These are phyloP conservation scores for Nezara viridula DNA, from an alignment of 2,888 invertebrate genomes.

Conservation along the genomic window DNA sequence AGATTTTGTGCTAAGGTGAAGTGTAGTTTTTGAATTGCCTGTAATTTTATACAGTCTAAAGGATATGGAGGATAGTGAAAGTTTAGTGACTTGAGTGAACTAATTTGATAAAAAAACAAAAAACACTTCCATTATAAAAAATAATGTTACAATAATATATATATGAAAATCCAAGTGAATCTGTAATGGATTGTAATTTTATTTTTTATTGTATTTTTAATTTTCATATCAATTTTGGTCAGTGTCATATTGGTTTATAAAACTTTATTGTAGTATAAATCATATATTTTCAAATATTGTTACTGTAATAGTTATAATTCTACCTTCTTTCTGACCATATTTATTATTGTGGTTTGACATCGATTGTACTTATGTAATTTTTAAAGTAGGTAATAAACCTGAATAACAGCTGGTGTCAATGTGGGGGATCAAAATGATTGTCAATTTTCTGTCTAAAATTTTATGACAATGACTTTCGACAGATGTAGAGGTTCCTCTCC, in stretches of 20 bases:
- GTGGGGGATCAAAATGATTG: conserved; percentile 61
- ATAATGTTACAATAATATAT: not conserved
- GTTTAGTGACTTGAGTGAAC: conserved; percentile 24
- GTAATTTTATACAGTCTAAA: not conserved
- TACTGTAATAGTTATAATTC: conserved; percentile 33
- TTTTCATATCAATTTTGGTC: not conserved
- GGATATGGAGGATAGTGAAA: not conserved
- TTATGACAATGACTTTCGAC: conserved; percentile 22
- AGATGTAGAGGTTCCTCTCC: conserved; percentile 39
- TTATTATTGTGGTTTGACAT: conserved; percentile 53
- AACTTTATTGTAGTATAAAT: conserved; percentile 7
- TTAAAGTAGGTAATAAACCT: conserved; percentile 54
- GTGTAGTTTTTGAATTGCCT: not conserved
- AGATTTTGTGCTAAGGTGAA: conserved; percentile 1
- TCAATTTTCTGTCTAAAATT: conserved; percentile 54
- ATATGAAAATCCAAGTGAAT: conserved; percentile 25
- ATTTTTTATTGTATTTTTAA: not conserved
- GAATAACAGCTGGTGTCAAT: conserved; percentile 62
- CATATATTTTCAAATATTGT: conserved; percentile 47
- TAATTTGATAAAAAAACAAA: conserved; percentile 34
- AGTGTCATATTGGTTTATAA: not conserved
- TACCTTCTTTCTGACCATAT: conserved; percentile 41
- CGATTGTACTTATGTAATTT: conserved; percentile 53
- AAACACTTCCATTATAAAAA: conserved; percentile 40
- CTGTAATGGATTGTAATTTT: conserved; percentile 15